These are phyloP conservation scores for Lagopus muta DNA, from an alignment of 2,113 vertebrate species.

Conservation along the genomic window DNA sequence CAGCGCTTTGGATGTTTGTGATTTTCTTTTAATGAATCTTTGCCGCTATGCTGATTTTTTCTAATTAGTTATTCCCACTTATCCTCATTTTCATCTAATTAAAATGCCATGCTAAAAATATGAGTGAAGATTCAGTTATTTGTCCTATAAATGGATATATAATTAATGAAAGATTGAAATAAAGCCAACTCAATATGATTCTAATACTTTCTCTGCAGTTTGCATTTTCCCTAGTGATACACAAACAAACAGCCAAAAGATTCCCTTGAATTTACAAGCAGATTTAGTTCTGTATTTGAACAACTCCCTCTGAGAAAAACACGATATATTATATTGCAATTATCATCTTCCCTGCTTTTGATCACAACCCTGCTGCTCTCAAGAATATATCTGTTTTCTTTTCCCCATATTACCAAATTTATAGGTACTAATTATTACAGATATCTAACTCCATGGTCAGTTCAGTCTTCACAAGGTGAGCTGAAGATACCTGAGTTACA, in stretches of 20 bases:
- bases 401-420: not conserved
- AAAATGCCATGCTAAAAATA: constrained; percentile 47
- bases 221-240: not conserved
- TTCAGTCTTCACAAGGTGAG: not conserved
- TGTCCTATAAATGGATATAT: constrained; percentile 2
- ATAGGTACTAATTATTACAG: not conserved
- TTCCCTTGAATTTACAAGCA: not conserved
- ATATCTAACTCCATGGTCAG: not conserved
- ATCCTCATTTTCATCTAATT: constrained; percentile 41
- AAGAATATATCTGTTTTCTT: not conserved
- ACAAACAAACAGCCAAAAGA: not conserved
- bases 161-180: constrained; percentile 37
- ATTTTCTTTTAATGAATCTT: constrained; percentile 15
- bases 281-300: not conserved
- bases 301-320: not conserved
- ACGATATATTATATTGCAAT: not conserved
- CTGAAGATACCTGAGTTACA: not conserved
- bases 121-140: constrained; percentile 21
- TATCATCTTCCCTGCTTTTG: not conserved
- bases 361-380: not conserved
- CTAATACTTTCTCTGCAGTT: not conserved
- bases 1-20: not conserved
- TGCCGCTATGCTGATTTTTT: constrained; percentile 7
- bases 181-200: not conserved
- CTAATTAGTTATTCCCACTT: constrained; percentile 37